Conservation (phyloP, 2,113 vertebrate genomes). For the Puffinus mauretanicus region DNA sequence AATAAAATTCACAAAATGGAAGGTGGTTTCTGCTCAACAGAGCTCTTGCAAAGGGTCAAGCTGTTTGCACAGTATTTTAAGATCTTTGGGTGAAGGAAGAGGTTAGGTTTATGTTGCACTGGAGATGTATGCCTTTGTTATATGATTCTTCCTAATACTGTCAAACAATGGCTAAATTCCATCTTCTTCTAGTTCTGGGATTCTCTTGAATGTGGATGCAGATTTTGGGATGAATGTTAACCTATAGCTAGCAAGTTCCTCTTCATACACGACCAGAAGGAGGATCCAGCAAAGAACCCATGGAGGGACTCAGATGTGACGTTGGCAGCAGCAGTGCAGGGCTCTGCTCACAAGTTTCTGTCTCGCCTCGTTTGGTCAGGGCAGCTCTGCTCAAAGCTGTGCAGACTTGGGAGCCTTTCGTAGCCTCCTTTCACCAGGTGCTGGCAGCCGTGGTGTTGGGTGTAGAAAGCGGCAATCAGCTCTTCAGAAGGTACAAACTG, state of each 20-base stretch:
- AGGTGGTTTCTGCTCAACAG: not conserved
- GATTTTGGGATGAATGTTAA: not conserved
- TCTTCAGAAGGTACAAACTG: not conserved
- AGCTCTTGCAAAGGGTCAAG: not conserved
- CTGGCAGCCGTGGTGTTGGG: not conserved
- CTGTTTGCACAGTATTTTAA: not conserved
- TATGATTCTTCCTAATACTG: not conserved
- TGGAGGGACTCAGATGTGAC: not conserved
- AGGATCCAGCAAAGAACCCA: not conserved
- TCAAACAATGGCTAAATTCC: not conserved
- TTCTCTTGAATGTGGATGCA: not conserved
- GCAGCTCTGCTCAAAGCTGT: not conserved
- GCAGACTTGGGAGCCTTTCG: not conserved
- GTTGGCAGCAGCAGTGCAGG: not conserved
- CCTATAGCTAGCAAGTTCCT: not conserved
- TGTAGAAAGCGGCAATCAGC: not conserved
- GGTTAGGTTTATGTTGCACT: not conserved
- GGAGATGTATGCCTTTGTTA: not conserved
- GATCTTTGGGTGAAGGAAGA: not conserved
- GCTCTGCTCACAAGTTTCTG: not conserved
- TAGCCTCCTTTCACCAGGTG: not conserved
- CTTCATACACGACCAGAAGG: not conserved
- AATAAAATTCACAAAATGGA: not conserved
- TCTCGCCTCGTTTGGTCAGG: fast-evolving
- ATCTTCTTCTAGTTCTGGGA: not conserved